These are phyloP conservation scores for Amphiura filiformis DNA, from an alignment of 35 echinoderm and acorn worm species.

Conservation along the genomic window DNA sequence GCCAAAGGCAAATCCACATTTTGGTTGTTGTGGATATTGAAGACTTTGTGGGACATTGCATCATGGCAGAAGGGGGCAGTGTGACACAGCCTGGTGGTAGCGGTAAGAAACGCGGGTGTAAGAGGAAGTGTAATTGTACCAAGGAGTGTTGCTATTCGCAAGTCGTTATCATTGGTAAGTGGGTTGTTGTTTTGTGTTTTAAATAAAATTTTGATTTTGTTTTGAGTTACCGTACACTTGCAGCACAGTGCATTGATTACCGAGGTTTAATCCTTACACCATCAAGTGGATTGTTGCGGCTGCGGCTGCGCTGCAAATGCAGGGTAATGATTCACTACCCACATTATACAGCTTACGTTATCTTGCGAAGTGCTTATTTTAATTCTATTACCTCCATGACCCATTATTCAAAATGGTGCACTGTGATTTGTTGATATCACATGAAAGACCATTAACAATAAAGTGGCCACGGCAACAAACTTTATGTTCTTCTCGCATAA, in stretches of 20 bases:
- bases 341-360: not conserved
- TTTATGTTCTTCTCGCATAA: too few relatives aligned
- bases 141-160: constrained; percentile 41
- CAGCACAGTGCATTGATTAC: not conserved
- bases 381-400: too few relatives aligned
- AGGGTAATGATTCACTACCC: too few relatives aligned
- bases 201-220: not conserved
- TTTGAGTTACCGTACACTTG: not conserved
- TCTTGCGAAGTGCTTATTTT: not conserved
- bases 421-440: too few relatives aligned
- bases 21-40: too few relatives aligned
- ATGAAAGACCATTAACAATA: too few relatives aligned
- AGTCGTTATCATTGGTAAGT: constrained; percentile 44
- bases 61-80: not conserved
- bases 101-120: not conserved
- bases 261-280: too few relatives aligned
- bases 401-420: too few relatives aligned
- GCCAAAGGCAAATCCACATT: too few relatives aligned
- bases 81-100: not conserved
- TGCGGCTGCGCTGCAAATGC: too few relatives aligned
- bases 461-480: too few relatives aligned
- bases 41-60: too few relatives aligned
- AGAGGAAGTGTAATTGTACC: not conserved
- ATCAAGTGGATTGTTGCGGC: not conserved
- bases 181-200: not conserved